Evolutionary conservation across 2,113 vertebrate genomes (phyloP).

Genomic region (Castor canadensis): DNA sequence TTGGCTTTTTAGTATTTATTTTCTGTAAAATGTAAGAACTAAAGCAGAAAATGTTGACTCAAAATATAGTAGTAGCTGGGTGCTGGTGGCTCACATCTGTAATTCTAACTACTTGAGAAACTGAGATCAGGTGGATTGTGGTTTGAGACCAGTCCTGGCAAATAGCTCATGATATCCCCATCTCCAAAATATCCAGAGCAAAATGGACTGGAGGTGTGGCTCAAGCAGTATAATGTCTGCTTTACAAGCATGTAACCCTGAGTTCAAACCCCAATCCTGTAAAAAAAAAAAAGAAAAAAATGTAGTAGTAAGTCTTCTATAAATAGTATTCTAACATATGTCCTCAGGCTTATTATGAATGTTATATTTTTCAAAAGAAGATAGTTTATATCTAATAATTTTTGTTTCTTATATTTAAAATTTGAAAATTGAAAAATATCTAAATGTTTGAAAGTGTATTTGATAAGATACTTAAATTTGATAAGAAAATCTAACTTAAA

Average conservation of each 20-base stretch:
- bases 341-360: neutral
- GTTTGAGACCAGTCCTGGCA: too few species aligned
- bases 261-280: too few species aligned
- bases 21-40: neutral
- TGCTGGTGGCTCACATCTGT: too few species aligned
- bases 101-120: too few species aligned
- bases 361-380: neutral
- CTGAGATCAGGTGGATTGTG: too few species aligned
- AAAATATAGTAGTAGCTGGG: too few species aligned
- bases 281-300: too few species aligned
- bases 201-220: too few species aligned
- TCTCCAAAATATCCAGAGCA: too few species aligned
- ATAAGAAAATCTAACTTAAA: neutral
- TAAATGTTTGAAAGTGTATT: neutral
- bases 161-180: too few species aligned
- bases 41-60: neutral
- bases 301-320: neutral
- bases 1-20: neutral
- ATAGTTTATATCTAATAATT: neutral
- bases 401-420: neutral
- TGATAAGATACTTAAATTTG: conserved; percentile 6
- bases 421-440: neutral
- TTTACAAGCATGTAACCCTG: too few species aligned
- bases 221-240: too few species aligned
- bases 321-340: neutral